These are phyloP conservation scores for Setipinna tenuifilis DNA, from an alignment of 2,797 vertebrate species.

Conservation along the genomic window DNA sequence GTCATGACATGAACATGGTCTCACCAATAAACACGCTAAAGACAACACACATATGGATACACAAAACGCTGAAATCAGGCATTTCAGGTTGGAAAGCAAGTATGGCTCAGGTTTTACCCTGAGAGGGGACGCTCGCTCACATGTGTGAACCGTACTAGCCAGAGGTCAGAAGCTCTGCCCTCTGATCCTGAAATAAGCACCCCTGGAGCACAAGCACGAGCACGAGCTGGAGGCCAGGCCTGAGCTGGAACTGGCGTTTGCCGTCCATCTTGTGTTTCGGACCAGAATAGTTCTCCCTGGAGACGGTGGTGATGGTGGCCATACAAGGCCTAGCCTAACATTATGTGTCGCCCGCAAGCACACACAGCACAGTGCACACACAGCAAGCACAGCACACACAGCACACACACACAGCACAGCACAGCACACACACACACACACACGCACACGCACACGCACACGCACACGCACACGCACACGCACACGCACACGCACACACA, in stretches of 20 bases:
- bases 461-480: neutral
- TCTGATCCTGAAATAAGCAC: neutral
- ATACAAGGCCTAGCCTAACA: neutral
- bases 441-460: constrained; percentile 18
- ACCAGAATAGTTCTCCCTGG: constrained; percentile 3
- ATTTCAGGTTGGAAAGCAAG: too few relatives aligned
- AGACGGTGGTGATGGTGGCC: neutral
- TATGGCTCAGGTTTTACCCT: too few relatives aligned
- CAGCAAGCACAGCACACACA: neutral
- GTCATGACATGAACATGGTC: too few relatives aligned
- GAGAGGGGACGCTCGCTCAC: too few relatives aligned
- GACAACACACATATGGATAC: too few relatives aligned
- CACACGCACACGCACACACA: neutral
- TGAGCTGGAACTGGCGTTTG: neutral
- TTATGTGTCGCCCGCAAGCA: neutral
- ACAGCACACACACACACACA: neutral
- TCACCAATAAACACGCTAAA: too few relatives aligned
- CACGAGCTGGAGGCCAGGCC: too few relatives aligned
- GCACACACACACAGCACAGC: too few relatives aligned
- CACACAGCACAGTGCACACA: too few relatives aligned
- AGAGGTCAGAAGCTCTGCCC: neutral
- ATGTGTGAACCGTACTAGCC: neutral
- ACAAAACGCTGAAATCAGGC: too few relatives aligned
- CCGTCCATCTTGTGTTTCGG: neutral
- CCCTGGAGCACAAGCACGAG: neutral